Evolutionary conservation across 92 coral and sea anemone genomes (phyloP), one percentile per base, ranked within the genome.

Genomic region (Siderastrea siderea): DNA sequence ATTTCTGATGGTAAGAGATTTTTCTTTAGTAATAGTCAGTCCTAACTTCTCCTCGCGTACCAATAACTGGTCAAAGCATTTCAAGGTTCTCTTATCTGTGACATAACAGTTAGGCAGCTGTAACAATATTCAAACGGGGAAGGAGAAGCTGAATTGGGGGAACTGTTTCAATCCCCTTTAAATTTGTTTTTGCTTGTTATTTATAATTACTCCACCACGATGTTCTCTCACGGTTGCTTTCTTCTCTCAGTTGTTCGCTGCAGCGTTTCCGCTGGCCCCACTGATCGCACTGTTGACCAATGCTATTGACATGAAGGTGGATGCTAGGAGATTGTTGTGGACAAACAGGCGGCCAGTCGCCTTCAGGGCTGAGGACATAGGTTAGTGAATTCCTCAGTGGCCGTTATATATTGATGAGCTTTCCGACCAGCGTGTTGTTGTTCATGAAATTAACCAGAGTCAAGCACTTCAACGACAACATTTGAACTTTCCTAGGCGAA

Each of bases 191-290:
- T 12, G n/a, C n/a, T 59, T 5, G 64, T 59, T 13, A 19, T 61
- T 61, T 3, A 6, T 10, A 13, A 14, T 61, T 61, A 10, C 38
- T 47, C 51, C 50, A 7, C 0, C 45, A 2, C 47, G 12, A 8
- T 6, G 16, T 26, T 69, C 12, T 47, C 15, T 12, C 54, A 7
- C 75, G 38, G 44, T 67, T 57, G 17, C 68, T 8, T 80, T 85
- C 38, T 26, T 26, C 38, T 26, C 38, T 62, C 84, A 97, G 99
- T 90, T 97, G 5, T 95, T 97, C 77, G 99, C 99, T 12, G 97
- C 99, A 45, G 98, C 99, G 4, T 97, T 97, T 80, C 99, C 99
- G 78, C 95, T 97, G 72, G 99, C 99, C 58, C 98, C 99, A 44
- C 86, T 97, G 79, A 97, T 97, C 55, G 99, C 99, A 44, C 88